phyloP scores from a whole-genome alignment of 2,113 vertebrate genomes.

The Microcebus jonahi region DNA sequence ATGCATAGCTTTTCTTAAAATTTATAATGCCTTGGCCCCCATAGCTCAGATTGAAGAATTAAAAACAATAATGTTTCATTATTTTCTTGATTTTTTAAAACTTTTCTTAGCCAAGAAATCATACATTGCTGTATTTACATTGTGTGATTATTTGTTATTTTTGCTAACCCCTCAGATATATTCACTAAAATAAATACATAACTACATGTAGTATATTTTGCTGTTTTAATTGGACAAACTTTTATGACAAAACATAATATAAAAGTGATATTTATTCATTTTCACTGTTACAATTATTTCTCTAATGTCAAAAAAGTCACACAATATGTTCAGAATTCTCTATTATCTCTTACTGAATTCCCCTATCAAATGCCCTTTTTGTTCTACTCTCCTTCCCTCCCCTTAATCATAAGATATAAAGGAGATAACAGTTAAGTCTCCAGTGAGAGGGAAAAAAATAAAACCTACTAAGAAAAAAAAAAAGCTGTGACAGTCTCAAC shows the following conservation, averaged over 20 bases:
- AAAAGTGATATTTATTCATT: neutral
- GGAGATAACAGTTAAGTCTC: constrained; percentile 21
- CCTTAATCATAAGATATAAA: constrained; percentile 31
- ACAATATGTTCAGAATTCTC: neutral
- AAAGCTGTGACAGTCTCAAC: constrained; percentile 69
- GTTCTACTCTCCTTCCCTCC: neutral
- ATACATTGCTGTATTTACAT: neutral
- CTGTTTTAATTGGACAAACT: neutral
- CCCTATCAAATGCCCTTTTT: neutral
- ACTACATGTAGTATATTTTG: neutral
- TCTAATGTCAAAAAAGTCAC: constrained; percentile 13
- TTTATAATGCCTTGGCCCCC: neutral
- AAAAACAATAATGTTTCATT: neutral
- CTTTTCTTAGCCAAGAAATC: neutral
- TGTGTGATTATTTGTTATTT: constrained; percentile 11
- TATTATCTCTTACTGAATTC: neutral
- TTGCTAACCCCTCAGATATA: neutral
- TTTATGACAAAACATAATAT: neutral
- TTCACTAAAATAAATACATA: constrained; percentile 44
- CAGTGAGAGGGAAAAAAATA: constrained; percentile 27
- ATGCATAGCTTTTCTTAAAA: neutral
- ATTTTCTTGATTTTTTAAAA: constrained; percentile 4
- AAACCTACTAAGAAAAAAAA: neutral
- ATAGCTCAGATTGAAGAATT: neutral
- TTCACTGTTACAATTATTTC: neutral